Evolutionary conservation across 2,888 invertebrate genomes (phyloP).

Genomic region (Lissocephala sabroskyi): DNA sequence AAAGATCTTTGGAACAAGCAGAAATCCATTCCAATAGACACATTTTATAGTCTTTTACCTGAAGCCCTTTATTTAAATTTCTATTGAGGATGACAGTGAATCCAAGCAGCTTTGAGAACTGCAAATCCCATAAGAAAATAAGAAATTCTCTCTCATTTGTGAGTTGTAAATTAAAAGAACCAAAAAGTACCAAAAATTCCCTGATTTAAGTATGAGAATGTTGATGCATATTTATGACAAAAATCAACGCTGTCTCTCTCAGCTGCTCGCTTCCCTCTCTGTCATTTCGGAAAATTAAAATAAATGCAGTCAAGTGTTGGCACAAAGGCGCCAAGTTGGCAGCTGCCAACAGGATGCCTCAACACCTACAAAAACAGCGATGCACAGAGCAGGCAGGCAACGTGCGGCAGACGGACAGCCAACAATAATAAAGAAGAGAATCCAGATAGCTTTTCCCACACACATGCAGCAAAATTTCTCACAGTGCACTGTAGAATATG

Average conservation of each 20-base stretch:
- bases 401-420: neutral
- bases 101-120: too few relatives aligned
- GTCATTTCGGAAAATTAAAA: conserved; percentile 20
- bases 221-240: neutral
- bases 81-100: too few relatives aligned
- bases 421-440: conserved; percentile 22
- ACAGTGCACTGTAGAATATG: conserved; percentile 9
- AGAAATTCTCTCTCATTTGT: too few relatives aligned
- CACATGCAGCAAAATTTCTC: neutral
- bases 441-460: conserved; percentile 21
- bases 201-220: neutral
- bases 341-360: conserved; percentile 59
- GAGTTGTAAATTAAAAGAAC: too few relatives aligned
- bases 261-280: conserved; percentile 8
- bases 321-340: conserved; percentile 51
- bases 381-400: too few relatives aligned
- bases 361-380: conserved; percentile 53
- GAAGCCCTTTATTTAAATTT: too few relatives aligned
- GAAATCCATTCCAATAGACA: too few relatives aligned
- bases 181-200: too few relatives aligned
- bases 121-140: too few relatives aligned
- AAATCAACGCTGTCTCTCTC: too few relatives aligned
- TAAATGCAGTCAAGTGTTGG: conserved; percentile 34
- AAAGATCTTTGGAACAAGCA: too few relatives aligned
- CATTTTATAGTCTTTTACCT: too few relatives aligned